Percentiles rank a stretch among this genome's conserved stretches.
These are phyloP conservation scores for Nycteola revayana DNA, from an alignment of 2,888 invertebrate species.

Conservation along the genomic window DNA sequence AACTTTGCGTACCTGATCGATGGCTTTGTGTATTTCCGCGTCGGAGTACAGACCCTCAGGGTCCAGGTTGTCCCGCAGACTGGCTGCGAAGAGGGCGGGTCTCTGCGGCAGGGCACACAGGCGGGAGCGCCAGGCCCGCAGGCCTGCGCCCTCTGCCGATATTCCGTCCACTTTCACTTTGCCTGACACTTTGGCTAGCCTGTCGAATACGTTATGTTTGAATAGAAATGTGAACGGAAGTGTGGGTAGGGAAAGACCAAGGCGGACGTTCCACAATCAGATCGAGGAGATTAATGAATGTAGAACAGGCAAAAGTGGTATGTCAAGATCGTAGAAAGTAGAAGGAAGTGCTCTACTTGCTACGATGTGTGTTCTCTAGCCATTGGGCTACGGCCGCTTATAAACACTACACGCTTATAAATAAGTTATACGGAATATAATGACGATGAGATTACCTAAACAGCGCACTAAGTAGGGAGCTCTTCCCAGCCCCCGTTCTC, in stretches of 20 bases:
- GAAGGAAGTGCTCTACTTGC: too few species aligned
- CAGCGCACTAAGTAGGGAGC: slow-evolving; percentile 87
- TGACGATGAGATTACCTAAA: slow-evolving; percentile 86
- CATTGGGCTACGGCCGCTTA: too few species aligned
- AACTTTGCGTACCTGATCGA: slow-evolving; percentile 88
- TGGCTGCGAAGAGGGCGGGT: slow-evolving; percentile 89
- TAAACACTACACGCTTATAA: too few species aligned
- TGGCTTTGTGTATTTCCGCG: slow-evolving; percentile 84
- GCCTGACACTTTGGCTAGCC: slow-evolving; percentile 73
- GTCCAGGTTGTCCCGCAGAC: slow-evolving; percentile 89
- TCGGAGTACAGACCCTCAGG: slow-evolving; percentile 86
- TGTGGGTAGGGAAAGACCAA: too few species aligned
- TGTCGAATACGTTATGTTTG: slow-evolving; percentile 37
- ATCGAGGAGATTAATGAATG: too few species aligned
- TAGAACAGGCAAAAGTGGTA: too few species aligned
- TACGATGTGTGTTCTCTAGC: too few species aligned
- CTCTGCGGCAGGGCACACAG: slow-evolving; percentile 86
- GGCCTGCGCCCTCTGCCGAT: slow-evolving; percentile 58
- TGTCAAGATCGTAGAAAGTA: too few species aligned
- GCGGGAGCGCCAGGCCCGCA: slow-evolving; percentile 79
- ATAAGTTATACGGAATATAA: too few species aligned
- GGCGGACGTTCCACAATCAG: too few species aligned
- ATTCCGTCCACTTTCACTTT: slow-evolving; percentile 71
- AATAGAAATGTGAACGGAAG: too few species aligned
- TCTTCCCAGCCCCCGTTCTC: slow-evolving; percentile 92